phyloP scores from a whole-genome alignment of 2,797 vertebrate genomes.

The Mus minutoides region DNA sequence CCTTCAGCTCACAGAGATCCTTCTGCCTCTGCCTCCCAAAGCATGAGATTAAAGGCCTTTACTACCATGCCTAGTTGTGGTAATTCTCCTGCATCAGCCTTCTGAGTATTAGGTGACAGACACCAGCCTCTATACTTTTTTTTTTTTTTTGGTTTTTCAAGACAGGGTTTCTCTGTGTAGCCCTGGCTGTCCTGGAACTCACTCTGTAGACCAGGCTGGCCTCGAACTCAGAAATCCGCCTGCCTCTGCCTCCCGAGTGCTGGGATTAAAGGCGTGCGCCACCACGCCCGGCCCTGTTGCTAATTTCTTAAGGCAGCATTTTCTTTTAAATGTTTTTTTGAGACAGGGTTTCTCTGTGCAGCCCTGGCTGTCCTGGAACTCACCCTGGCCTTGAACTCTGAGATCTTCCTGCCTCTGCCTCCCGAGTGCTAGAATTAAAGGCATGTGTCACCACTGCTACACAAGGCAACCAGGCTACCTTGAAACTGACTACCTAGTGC shows the following conservation, averaged over 20 bases:
- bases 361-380: background rate
- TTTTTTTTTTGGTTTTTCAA: too few relatives aligned
- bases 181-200: too few relatives aligned
- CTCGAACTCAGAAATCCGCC: too few relatives aligned
- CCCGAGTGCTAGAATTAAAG: background rate
- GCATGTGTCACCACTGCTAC: background rate
- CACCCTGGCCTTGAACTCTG: background rate
- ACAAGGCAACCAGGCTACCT: background rate
- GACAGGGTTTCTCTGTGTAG: too few relatives aligned
- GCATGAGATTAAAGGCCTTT: background rate
- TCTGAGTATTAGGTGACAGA: background rate
- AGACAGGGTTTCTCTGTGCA: background rate
- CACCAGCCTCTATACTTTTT: background rate
- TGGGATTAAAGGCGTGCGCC: too few relatives aligned
- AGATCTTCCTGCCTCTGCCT: background rate
- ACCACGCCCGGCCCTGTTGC: too few relatives aligned
- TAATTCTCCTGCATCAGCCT: background rate
- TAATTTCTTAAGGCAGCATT: background rate
- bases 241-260: too few relatives aligned
- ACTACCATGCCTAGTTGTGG: background rate
- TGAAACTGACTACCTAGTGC: background rate
- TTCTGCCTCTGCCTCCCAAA: background rate
- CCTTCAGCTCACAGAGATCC: background rate
- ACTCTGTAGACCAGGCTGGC: too few relatives aligned
- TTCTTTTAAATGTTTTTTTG: background rate